Evolutionary conservation across 2,797 vertebrate species (phyloP), one percentile per base, ranked within the genome.

Genomic region (Crenuchus spilurus): DNA sequence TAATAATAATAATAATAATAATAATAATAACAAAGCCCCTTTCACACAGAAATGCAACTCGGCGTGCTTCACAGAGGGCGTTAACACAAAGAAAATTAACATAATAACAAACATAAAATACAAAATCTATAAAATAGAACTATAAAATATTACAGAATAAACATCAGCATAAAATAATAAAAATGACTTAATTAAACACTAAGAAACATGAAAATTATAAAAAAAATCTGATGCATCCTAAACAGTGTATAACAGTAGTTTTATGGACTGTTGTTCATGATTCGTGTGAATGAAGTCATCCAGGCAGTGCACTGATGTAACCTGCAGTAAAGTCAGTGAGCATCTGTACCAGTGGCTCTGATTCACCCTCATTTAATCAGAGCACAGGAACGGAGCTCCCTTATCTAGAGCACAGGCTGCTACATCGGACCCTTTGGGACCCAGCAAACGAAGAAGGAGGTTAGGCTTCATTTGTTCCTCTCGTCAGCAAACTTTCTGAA

Each of bases 371-470:
- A 84, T 81, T 72, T 84, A 91, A 90, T 85, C 88, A 85, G 90
- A 90, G 18, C 90, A 82, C 14, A 60, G 87, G 91, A 92, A 84
- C 80, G 0, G 90, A 88, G 80, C 87, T 80, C 82, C 86, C 84
- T 86, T 87, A 91, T 90, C 90, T 91, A 91, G 89, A 90, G 84
- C 86, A 82, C 83, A 81, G 78, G 78, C 87, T 89, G 86, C 87
- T 87, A 87, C 75, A n/a, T 13, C 6, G 77, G 82, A 67, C 83
- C 84, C 77, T 72, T 51, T 58, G 89, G 87, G 90, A 90, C 64
- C 39, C 33, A 11, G 69, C 74, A 62, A 74, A 76, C 39, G 30
- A 71, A 78, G 61, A 74, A 77, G 37, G 46, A 51, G 42, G 70
- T 62, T 42, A 63, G 61, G 35, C 10, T 49, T 70, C 39, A 66